phyloP scores from a whole-genome alignment of 2,113 vertebrate species.

The Anguilla rostrata region DNA sequence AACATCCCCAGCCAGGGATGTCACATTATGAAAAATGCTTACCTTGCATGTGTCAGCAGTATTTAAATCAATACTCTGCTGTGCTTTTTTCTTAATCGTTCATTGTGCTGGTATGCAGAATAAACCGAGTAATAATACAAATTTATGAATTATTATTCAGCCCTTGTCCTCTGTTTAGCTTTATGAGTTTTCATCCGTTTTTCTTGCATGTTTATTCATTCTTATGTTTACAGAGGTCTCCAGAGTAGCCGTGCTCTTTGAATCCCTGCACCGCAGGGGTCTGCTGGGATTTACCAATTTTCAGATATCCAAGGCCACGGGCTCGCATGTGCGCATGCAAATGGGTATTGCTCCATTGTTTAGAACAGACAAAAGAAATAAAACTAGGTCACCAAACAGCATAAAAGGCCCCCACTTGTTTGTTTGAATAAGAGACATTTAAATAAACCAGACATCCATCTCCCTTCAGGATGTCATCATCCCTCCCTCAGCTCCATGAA shows the following conservation, averaged over 20 bases:
- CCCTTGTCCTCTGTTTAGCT: slow-evolving; percentile 37
- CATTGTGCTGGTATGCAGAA: neutral
- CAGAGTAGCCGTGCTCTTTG: neutral
- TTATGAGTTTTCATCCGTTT: slow-evolving; percentile 36
- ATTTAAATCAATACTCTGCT: slow-evolving; percentile 37
- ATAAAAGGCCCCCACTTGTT: neutral
- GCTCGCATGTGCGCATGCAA: neutral
- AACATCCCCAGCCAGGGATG: slow-evolving; percentile 18
- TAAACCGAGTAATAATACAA: neutral
- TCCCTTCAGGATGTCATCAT: neutral
- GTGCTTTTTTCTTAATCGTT: slow-evolving; percentile 37
- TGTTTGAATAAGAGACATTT: neutral
- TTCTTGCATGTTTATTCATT: slow-evolving; percentile 28
- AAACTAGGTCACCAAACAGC: neutral
- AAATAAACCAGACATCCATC: neutral
- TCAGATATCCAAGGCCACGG: neutral
- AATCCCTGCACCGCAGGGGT: neutral
- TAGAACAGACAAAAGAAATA: neutral
- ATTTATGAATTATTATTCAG: slow-evolving; percentile 42
- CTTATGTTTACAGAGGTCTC: neutral
- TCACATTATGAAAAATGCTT: slow-evolving; percentile 33
- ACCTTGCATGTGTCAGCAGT: slow-evolving; percentile 33
- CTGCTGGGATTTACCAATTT: neutral
- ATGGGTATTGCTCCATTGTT: neutral
- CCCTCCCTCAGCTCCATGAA: neutral